Evolutionary conservation across 2,113 vertebrate genomes (phyloP).

Genomic region (Pleuronectes platessa): DNA sequence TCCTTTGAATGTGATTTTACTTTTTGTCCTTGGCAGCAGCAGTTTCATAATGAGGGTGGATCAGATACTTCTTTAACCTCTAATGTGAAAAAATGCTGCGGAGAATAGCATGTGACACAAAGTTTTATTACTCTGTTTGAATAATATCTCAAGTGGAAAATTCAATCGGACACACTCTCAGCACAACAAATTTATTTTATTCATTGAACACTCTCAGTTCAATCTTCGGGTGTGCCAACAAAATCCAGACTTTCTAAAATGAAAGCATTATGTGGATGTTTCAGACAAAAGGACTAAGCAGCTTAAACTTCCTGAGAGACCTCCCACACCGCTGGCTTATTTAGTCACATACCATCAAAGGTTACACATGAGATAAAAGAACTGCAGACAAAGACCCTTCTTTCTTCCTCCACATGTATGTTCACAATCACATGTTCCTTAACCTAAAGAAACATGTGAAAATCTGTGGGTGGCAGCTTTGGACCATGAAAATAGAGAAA

Average conservation of each 20-base stretch:
- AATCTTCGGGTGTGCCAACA: conserved; percentile 2
- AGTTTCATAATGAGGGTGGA: conserved; percentile 13
- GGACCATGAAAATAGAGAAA: background rate
- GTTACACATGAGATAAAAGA: conserved; percentile 20
- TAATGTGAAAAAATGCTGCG: conserved; percentile 19
- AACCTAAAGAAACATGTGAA: conserved; percentile 21
- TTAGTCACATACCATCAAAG: conserved; percentile 48
- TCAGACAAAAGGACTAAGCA: conserved; percentile 23
- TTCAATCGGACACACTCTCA: background rate
- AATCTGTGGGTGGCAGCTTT: conserved; percentile 3
- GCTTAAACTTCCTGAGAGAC: conserved; percentile 49
- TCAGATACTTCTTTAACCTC: background rate
- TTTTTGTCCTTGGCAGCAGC: conserved; percentile 7
- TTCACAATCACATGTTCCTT: conserved; percentile 5
- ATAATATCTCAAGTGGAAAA: background rate
- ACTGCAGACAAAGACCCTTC: conserved; percentile 27
- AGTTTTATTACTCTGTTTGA: background rate
- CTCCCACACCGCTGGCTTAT: conserved; percentile 38
- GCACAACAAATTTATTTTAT: conserved; percentile 25
- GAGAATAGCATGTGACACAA: background rate
- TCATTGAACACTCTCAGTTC: conserved; percentile 2
- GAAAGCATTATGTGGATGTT: conserved; percentile 39
- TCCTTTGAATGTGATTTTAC: conserved; percentile 46
- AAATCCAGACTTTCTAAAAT: conserved; percentile 61
- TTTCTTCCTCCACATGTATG: conserved; percentile 25